Evolutionary conservation across 2,888 invertebrate species (phyloP).

Genomic region (Drosophila testacea): DNA sequence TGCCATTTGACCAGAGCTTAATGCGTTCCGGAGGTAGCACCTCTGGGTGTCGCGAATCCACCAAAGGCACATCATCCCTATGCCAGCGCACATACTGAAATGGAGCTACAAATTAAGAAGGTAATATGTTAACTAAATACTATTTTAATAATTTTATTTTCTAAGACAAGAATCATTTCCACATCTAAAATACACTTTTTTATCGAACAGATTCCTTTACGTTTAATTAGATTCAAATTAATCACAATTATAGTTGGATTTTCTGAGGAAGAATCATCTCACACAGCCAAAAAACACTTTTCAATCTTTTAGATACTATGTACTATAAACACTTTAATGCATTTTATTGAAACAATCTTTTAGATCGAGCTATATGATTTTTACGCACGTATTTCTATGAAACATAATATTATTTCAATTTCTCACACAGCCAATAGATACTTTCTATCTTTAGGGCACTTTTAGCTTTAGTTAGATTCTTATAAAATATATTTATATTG

Average conservation of each 20-base stretch:
- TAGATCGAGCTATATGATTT: too few species aligned
- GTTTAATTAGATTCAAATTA: not conserved
- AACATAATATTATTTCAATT: not conserved
- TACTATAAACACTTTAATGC: too few species aligned
- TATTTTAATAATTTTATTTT: not conserved
- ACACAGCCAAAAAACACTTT: not conserved
- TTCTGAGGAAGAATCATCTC: not conserved
- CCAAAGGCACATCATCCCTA: conserved; percentile 88
- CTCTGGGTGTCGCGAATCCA: conserved; percentile 87
- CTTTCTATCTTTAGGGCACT: not conserved
- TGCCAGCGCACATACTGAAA: conserved; percentile 90
- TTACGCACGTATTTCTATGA: not conserved
- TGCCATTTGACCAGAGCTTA: conserved; percentile 89
- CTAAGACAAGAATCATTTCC: not conserved
- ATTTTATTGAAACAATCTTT: too few species aligned
- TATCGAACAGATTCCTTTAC: not conserved
- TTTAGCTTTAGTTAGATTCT: not conserved
- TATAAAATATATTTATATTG: not conserved
- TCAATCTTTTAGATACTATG: too few species aligned
- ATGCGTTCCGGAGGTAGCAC: conserved; percentile 87
- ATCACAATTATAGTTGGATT: not conserved
- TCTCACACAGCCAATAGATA: not conserved
- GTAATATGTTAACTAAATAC: not conserved
- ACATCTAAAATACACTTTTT: not conserved
- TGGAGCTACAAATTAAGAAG: conserved; percentile 85